A percentile compares a stretch with the other conserved stretches of the same genome.
Conservation (phyloP, 2,888 invertebrate species). For the Drosophila atripex region DNA sequence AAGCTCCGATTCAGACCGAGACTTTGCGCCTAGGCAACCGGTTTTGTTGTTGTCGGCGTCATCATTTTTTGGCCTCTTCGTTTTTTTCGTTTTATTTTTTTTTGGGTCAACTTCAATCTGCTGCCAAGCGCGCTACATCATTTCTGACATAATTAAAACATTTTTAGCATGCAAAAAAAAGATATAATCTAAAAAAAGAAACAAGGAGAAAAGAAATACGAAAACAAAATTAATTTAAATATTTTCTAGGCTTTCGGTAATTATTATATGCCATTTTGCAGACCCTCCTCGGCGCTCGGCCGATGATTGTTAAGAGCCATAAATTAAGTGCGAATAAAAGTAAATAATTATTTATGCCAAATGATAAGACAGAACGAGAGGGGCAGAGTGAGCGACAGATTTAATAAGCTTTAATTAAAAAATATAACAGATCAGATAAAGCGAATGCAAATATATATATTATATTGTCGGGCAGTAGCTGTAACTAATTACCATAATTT, state of each 20-base stretch:
- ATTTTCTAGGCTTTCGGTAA: slow-evolving; percentile 40
- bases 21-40: slow-evolving; percentile 28
- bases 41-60: slow-evolving; percentile 36
- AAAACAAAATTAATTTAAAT: slow-evolving; percentile 32
- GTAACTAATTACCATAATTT: slow-evolving; percentile 73
- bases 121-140: slow-evolving; percentile 58
- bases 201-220: slow-evolving; percentile 20
- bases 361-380: slow-evolving; percentile 14
- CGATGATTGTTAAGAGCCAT: slow-evolving; percentile 43
- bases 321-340: slow-evolving; percentile 57
- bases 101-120: slow-evolving; percentile 65
- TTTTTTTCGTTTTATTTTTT: slow-evolving; percentile 54
- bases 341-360: slow-evolving; percentile 57
- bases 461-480: slow-evolving; percentile 47
- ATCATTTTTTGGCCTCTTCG: slow-evolving; percentile 26
- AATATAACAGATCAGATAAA: slow-evolving; percentile 35
- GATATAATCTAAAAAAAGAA: not conserved
- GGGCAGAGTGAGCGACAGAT: slow-evolving; percentile 47
- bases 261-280: slow-evolving; percentile 19
- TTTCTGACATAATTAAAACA: slow-evolving; percentile 70
- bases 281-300: slow-evolving; percentile 7
- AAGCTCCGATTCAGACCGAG: slow-evolving; percentile 16
- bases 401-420: slow-evolving; percentile 71
- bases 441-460: slow-evolving; percentile 19
- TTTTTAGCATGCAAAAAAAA: slow-evolving; percentile 44